Evolutionary conservation across 2,797 vertebrate species (phyloP), one percentile per base, ranked within the genome.

Genomic region (Myotis daubentonii): DNA sequence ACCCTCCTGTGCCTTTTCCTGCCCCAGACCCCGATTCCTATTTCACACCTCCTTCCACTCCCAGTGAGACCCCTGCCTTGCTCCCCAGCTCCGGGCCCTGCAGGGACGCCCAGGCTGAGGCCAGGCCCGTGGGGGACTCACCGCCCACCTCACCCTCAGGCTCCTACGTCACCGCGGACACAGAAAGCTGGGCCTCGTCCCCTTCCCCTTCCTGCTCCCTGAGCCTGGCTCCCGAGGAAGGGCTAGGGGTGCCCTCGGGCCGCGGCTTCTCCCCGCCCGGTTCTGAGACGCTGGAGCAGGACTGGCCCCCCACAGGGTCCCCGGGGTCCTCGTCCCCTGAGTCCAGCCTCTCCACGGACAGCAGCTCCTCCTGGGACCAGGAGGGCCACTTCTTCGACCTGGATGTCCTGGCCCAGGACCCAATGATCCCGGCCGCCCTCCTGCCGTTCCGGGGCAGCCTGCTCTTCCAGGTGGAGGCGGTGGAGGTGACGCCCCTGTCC

Each of bases 151-250:
- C 99, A 1, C 99, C 99, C 17, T 99, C 99, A 0, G 99, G 99
- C 5, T 99, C 99, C 82, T 99, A 99, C 71, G 98, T 99, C 91
- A 99, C 99, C 0, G 99, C 99, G 0, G 99, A 99, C 80, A 99
- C 99, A 17, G 99, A 99, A 62, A 99, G 99, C 97, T 99, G 99
- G 99, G 98, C 98, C 5, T 99, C 99, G 0, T 99, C 99, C 4
- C 99, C 99, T 1, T 99, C 99, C 4, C 99, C 99, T 1, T 99
- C 99, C 62, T 99, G 98, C 70, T 99, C 99, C 12, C 99, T 99
- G 36, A 99, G 99, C 97, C 98, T 99, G 38, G 98, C 98, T 0
- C 98, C 99, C 30, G 98, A 98, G 4, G 99, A 99, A 95, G 96
- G 96, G 25, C 90, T 98, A 87, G 99, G 99, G 55, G 98, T 98